These are phyloP conservation scores for Euzophera pinguis DNA, from an alignment of 2,888 invertebrate genomes.

Conservation along the genomic window DNA sequence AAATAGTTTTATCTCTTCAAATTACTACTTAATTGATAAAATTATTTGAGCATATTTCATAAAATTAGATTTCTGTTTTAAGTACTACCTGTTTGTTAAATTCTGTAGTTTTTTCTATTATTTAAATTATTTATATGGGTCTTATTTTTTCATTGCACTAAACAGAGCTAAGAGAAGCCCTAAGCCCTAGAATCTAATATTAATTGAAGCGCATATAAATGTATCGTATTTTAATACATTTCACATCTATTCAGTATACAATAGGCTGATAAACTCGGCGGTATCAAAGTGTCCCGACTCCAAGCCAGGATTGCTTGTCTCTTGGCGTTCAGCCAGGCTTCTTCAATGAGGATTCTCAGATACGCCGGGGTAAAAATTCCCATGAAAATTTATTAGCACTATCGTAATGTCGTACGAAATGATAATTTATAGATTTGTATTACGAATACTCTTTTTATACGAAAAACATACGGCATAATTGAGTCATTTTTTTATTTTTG, in stretches of 20 bases:
- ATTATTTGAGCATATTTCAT: no score
- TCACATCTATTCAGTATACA: slow-evolving; percentile 11
- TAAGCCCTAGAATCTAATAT: no score
- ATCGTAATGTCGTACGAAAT: slow-evolving; percentile 18
- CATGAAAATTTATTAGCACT: slow-evolving; percentile 35
- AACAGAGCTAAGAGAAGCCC: no score
- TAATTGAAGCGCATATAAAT: no score
- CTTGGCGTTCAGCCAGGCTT: slow-evolving; percentile 59
- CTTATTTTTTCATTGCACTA: no score
- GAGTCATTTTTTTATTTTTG: not conserved
- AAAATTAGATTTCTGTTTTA: no score
- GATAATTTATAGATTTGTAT: slow-evolving; percentile 13
- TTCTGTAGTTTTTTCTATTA: no score
- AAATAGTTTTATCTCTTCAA: no score
- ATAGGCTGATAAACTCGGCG: slow-evolving; percentile 41
- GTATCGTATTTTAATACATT: not conserved
- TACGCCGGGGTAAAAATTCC: slow-evolving; percentile 39
- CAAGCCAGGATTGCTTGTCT: slow-evolving; percentile 61
- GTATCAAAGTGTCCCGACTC: slow-evolving; percentile 61
- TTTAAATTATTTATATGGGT: no score
- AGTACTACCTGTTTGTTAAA: no score
- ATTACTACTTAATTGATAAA: no score
- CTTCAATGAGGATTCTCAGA: slow-evolving; percentile 41
- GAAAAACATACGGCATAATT: no score
- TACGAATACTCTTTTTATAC: not conserved